phyloP scores from a whole-genome alignment of 1,140 invertebrate genomes.

The Drosophila auraria region DNA sequence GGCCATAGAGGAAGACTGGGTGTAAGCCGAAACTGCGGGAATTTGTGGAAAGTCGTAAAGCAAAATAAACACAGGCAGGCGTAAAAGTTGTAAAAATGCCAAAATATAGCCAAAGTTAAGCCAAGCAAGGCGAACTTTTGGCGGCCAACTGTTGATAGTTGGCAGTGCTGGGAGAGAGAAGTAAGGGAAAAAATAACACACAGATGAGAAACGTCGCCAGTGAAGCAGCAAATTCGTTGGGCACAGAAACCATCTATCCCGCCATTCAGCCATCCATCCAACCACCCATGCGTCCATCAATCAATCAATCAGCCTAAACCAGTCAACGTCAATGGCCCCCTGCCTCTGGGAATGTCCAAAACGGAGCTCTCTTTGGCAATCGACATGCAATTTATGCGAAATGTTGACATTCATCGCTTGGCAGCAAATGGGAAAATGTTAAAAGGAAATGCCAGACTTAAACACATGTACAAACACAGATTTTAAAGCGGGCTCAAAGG shows the following conservation, averaged over 20 bases:
- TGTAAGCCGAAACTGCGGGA: constrained; percentile 41
- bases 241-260: constrained; percentile 27
- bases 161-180: constrained; percentile 2
- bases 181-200: not conserved
- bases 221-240: constrained; percentile 31
- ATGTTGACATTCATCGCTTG: constrained; percentile 76
- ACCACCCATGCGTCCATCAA: constrained; percentile 56
- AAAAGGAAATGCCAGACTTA: constrained; percentile 32
- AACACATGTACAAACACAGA: constrained; percentile 72
- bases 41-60: constrained; percentile 80
- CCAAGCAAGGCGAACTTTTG: constrained; percentile 9
- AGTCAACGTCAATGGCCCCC: constrained; percentile 44
- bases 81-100: constrained; percentile 75
- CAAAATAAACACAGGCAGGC: constrained; percentile 80
- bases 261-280: constrained; percentile 23
- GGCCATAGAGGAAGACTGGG: constrained; percentile 7
- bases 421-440: constrained; percentile 24
- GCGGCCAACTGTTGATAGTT: constrained; percentile 61
- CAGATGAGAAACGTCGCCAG: constrained; percentile 22
- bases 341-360: constrained; percentile 15
- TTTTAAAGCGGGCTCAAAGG: constrained; percentile 69
- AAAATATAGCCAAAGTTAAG: constrained; percentile 59
- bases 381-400: constrained; percentile 80
- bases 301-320: constrained; percentile 57
- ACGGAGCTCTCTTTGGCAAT: constrained; percentile 45